Base-by-base conservation (phyloP, 2,888 invertebrate species). In the Eilema depressum region DNA sequence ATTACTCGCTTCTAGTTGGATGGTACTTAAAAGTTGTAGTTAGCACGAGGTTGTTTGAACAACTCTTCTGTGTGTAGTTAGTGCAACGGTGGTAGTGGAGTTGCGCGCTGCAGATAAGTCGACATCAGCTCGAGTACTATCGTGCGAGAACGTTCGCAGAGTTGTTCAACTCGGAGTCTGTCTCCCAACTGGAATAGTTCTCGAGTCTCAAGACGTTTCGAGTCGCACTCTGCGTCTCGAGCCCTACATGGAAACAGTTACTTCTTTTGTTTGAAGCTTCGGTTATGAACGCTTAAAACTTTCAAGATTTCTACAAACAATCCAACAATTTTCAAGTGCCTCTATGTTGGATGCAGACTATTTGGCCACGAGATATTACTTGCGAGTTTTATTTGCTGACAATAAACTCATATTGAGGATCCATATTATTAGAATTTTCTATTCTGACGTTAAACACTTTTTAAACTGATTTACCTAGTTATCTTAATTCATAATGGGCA, bases 101-200 rank as follows among this genome's bases (percentile, higher is more conserved):
- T 30, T 30, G 53, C 63, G 26, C 78, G 69, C 76, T 80, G 78
- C 78, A 86, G 85, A 85, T 85, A 86, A 88, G 86, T 80, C 82
- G 79, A 83, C 82, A 83, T 78, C 81, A 76, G 75, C 81, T 83
- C 74, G 72, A 85, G 87, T 76, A 84, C 85, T 84, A 80, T 82
- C 79, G 81, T 80, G 76, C 75, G 76, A 78, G 80, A 71, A 83
- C 80, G 84, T 79, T 76, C 76, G 69, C 76, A 68, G 82, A 84
- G 85, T 78, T 83, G 82, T 81, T 80, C 81, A 85, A 79, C 83
- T 80, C 75, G 64, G 73, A 80, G 80, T 78, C 83, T 81, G 80
- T 80, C 80, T 82, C 78, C 76, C 79, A 77, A 78, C 82, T 80
- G 77, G 76, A 84, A 82, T 79, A 84, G 78, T 76, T 82, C 76